Conservation (phyloP, 2,113 vertebrate species). For the Smithornis capensis region DNA sequence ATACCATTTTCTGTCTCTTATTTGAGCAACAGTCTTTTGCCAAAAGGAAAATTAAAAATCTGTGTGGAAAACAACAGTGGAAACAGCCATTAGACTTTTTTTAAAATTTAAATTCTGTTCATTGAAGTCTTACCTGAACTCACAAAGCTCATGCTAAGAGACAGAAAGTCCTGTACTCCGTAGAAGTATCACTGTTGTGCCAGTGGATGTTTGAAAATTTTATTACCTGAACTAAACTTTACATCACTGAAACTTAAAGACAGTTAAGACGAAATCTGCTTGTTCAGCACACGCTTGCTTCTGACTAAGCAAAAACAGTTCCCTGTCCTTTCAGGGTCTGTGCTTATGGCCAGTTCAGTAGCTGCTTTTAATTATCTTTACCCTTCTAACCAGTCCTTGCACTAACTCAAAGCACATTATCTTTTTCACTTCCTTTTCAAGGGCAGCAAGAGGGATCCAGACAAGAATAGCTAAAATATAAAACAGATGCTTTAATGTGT, state of each 20-base stretch:
- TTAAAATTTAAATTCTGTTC: background rate
- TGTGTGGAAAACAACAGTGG: background rate
- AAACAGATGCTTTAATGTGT: conserved; percentile 43
- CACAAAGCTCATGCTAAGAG: background rate
- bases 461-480: background rate
- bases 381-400: background rate
- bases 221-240: background rate
- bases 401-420: conserved; percentile 2
- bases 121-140: background rate
- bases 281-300: rapidly evolving
- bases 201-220: background rate
- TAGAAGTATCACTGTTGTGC: background rate
- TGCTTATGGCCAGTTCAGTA: background rate
- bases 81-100: background rate
- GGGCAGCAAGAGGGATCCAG: background rate
- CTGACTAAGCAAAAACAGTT: background rate
- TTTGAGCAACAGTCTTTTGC: background rate
- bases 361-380: background rate
- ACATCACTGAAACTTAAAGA: background rate
- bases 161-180: background rate
- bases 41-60: background rate
- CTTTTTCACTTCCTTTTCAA: background rate
- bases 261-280: background rate
- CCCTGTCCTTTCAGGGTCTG: background rate
- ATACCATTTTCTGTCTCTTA: background rate